phyloP scores from a whole-genome alignment of 2,888 invertebrate species.

The Hydraecia micacea region DNA sequence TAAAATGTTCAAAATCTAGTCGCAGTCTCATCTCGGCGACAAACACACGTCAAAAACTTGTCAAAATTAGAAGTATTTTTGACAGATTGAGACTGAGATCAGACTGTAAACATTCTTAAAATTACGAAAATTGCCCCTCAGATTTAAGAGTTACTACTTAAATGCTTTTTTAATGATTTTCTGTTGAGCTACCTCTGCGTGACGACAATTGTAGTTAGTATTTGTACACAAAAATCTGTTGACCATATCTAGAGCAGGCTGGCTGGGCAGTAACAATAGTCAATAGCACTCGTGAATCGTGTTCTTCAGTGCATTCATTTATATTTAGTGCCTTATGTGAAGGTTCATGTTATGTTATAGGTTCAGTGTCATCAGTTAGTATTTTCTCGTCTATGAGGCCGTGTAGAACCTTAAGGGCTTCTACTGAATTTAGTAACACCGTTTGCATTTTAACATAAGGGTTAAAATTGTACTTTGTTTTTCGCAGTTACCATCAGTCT shows the following conservation, averaged over 20 bases:
- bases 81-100: too few species aligned
- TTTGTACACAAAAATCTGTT: background rate
- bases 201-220: background rate
- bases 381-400: background rate
- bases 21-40: too few species aligned
- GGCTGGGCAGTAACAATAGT: conserved; percentile 11
- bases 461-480: background rate
- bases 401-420: background rate
- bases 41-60: too few species aligned
- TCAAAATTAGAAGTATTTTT: too few species aligned
- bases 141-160: background rate
- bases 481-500: too few species aligned
- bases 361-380: background rate
- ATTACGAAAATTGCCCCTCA: too few species aligned
- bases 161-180: background rate
- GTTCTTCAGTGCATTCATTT: conserved; percentile 9
- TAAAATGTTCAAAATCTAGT: too few species aligned
- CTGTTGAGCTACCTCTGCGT: background rate
- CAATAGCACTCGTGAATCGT: conserved; percentile 10
- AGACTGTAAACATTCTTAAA: too few species aligned
- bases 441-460: background rate
- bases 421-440: background rate
- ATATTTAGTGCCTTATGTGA: background rate
- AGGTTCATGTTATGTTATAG: background rate
- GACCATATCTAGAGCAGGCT: conserved; percentile 2